Conservation (phyloP, 2,888 invertebrate genomes). For the Cataglyphis altisquamis region DNA sequence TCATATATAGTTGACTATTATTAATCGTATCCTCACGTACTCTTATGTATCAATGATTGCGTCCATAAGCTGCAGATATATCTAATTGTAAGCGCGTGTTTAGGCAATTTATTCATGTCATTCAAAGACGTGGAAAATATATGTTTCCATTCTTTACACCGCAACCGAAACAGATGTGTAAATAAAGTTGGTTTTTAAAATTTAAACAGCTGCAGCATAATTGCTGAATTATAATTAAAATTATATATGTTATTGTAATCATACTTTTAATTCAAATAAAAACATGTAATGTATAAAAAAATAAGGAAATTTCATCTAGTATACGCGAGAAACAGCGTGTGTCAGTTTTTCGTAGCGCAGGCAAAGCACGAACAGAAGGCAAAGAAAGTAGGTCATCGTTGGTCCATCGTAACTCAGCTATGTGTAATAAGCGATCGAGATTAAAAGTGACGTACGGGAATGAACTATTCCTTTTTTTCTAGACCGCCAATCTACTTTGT, state of each 20-base stretch:
- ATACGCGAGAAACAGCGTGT: background rate
- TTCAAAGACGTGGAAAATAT: constrained; percentile 10
- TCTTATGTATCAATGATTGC: constrained; percentile 29
- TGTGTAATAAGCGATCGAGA: constrained; percentile 49
- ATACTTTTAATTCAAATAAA: background rate
- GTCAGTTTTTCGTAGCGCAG: background rate
- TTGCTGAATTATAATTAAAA: background rate
- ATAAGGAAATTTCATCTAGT: background rate
- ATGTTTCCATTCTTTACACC: constrained; percentile 25
- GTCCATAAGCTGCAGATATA: constrained; percentile 22
- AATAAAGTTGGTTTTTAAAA: background rate
- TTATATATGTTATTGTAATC: background rate
- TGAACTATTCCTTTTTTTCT: constrained; percentile 29
- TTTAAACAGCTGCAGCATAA: background rate
- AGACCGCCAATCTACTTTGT: constrained; percentile 22
- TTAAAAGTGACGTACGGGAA: constrained; percentile 52
- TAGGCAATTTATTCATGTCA: constrained; percentile 21
- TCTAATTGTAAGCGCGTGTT: background rate
- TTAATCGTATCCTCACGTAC: constrained; percentile 3
- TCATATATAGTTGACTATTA: constrained; percentile 25
- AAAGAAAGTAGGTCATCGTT: constrained; percentile 54
- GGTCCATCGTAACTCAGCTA: constrained; percentile 59
- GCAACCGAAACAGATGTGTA: background rate
- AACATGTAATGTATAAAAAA: background rate
- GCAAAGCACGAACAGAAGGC: constrained; percentile 25